Percentiles rank a stretch among this genome's conserved stretches.
Conservation (phyloP, 2,113 vertebrate species). For the Pseudonaja textilis region DNA sequence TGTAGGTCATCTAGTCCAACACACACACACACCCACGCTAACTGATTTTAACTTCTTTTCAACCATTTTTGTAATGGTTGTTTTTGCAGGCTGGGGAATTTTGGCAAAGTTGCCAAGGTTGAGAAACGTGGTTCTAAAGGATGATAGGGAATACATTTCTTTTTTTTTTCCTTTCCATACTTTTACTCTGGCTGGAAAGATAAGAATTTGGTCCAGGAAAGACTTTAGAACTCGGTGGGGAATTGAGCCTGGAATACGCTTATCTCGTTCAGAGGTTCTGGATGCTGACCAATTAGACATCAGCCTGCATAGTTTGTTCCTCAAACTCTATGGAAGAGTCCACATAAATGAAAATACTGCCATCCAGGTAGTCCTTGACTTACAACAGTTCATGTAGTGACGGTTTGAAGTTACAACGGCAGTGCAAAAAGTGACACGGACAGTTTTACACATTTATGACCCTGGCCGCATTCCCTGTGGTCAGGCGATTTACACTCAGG, state of each 20-base stretch:
- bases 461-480: background rate
- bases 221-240: background rate
- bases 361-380: background rate
- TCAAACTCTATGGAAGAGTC: background rate
- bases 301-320: background rate
- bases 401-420: too few species aligned
- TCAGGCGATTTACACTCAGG: background rate
- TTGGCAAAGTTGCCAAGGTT: background rate
- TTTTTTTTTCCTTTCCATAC: background rate
- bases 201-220: background rate
- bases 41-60: background rate
- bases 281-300: background rate
- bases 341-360: background rate
- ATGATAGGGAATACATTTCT: accelerated
- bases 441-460: background rate
- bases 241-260: background rate
- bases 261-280: background rate
- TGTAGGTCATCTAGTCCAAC: too few species aligned
- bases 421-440: background rate
- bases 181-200: background rate
- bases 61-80: background rate
- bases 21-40: too few species aligned
- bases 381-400: background rate
- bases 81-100: background rate
- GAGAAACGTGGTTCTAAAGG: background rate